Evolutionary conservation across 2,888 invertebrate species (phyloP).

Genomic region (Xylocampa areola): DNA sequence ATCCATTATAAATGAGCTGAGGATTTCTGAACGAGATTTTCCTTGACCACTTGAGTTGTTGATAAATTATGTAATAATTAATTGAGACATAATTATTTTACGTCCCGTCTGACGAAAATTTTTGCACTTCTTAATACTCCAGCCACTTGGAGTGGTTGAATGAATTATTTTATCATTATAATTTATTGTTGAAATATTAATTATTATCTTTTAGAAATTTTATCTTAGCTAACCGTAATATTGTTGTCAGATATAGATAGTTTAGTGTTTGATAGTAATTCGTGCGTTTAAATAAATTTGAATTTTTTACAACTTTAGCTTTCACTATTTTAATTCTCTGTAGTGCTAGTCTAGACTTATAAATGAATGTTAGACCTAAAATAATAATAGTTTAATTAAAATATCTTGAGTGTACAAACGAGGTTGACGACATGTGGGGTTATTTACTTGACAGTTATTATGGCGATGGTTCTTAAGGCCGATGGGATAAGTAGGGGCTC

Average conservation of each 20-base stretch:
- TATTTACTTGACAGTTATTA: too few species aligned
- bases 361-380: not conserved
- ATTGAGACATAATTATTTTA: constrained; percentile 40
- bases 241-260: constrained; percentile 1
- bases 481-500: too few species aligned
- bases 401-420: too few species aligned
- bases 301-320: not conserved
- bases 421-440: too few species aligned
- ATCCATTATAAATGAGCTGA: constrained; percentile 30
- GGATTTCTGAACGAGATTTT: constrained; percentile 43
- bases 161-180: constrained; percentile 24
- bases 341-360: not conserved
- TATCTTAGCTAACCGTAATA: not conserved
- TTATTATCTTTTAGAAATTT: constrained; percentile 1
- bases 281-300: not conserved
- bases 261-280: not conserved
- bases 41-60: constrained; percentile 49
- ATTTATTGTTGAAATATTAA: constrained; percentile 22
- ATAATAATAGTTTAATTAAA: too few species aligned
- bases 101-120: constrained; percentile 18
- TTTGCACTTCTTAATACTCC: constrained; percentile 30
- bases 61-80: constrained; percentile 52
- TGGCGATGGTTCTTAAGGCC: too few species aligned
- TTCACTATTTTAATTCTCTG: not conserved
- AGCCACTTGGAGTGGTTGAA: constrained; percentile 6